phyloP scores from a whole-genome alignment of 2,888 invertebrate species.

The Megaustenia siamemsis region DNA sequence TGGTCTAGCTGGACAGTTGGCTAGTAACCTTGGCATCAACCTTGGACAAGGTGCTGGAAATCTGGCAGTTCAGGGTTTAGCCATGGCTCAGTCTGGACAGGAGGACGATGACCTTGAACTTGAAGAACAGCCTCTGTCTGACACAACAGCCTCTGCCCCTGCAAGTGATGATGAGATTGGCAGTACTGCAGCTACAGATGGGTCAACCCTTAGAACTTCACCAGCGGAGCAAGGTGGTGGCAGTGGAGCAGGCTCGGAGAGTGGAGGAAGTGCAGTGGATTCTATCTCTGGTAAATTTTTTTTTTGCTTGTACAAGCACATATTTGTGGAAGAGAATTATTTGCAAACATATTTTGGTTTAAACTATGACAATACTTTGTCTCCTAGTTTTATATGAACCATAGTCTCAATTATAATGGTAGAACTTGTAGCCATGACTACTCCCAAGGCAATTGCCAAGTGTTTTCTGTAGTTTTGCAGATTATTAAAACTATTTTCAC shows the following conservation, averaged over 20 bases:
- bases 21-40: constrained; percentile 51
- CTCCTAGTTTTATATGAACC: no score
- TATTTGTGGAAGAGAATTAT: no score
- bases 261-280: constrained; percentile 94
- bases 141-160: constrained; percentile 90
- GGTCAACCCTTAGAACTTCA: constrained; percentile 92
- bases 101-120: constrained; percentile 53
- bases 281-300: constrained; percentile 86
- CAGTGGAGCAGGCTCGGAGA: constrained; percentile 83
- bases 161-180: constrained; percentile 94
- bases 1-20: constrained; percentile 44
- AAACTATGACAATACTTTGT: no score
- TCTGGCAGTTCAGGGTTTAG: constrained; percentile 64
- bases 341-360: no score
- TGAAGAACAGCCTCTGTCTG: constrained; percentile 86
- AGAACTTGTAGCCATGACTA: no score
- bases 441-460: no score
- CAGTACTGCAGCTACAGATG: constrained; percentile 96
- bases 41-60: constrained; percentile 39
- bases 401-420: no score
- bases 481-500: no score
- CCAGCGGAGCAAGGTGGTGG: constrained; percentile 86
- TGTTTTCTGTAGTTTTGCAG: no score
- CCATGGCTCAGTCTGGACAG: constrained; percentile 20
- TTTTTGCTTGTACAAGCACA: not conserved